Conservation (phyloP, 2,113 vertebrate species). For the Machaerirhynchus nigripectus region DNA sequence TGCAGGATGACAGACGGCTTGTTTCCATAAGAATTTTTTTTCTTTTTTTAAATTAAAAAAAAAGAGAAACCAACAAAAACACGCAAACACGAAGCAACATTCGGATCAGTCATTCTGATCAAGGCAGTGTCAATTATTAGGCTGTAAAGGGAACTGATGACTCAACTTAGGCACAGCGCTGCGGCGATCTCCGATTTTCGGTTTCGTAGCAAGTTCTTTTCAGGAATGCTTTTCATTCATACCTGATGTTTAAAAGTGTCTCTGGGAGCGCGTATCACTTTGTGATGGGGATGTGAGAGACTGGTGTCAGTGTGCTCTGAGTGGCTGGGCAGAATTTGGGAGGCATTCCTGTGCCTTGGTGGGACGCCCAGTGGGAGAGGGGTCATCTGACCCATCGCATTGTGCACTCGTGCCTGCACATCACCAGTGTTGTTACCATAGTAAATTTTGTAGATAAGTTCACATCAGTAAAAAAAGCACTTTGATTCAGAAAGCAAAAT, state of each 20-base stretch:
- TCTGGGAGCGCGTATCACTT: slow-evolving; percentile 30
- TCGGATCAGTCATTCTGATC: slow-evolving; percentile 76
- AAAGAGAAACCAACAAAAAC: background rate
- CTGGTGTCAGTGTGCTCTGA: accelerated
- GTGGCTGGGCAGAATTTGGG: background rate
- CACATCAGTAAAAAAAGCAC: slow-evolving; percentile 48
- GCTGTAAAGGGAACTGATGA: slow-evolving; percentile 79
- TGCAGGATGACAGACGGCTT: slow-evolving; percentile 53
- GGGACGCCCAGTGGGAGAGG: accelerated
- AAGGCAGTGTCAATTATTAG: slow-evolving; percentile 76
- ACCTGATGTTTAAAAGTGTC: slow-evolving; percentile 55
- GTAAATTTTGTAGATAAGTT: background rate
- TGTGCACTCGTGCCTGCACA: accelerated
- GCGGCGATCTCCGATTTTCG: slow-evolving; percentile 77
- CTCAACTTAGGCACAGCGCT: slow-evolving; percentile 69
- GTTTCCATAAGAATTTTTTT: slow-evolving; percentile 65
- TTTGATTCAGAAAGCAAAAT: slow-evolving; percentile 72
- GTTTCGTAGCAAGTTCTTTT: slow-evolving; percentile 81
- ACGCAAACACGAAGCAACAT: slow-evolving; percentile 58
- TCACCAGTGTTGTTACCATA: background rate
- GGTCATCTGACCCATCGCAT: background rate
- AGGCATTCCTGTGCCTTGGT: accelerated
- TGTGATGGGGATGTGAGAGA: background rate
- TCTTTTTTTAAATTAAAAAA: background rate
- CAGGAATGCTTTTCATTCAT: slow-evolving; percentile 78